Evolutionary conservation across 2,888 invertebrate genomes (phyloP), one percentile per base, ranked within the genome.

Genomic region (Agrilus mali): DNA sequence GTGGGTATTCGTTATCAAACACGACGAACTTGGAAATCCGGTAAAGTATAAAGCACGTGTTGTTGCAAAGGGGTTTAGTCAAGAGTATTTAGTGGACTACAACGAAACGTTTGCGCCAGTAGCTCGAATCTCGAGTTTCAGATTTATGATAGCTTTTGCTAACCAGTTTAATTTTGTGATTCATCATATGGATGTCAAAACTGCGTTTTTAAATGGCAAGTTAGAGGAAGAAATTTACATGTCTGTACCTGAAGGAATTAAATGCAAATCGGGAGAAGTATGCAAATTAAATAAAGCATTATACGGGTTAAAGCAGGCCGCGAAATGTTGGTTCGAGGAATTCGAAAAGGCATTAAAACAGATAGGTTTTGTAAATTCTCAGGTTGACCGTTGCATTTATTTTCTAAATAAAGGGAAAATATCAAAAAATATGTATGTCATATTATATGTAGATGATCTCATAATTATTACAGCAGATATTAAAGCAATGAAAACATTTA

Each of bases 151-250:
- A 41, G 44, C 50, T 16, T 33, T 53, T 12, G 38, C 51, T 16
- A 44, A 41, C 32, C 41, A 54, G 42, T 37, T 40, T 32, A 36
- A 53, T 42, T 41, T 54, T 20, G 41, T 49, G 46, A 38, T 50
- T 13, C 53, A 49, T 44, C 55, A 54, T 36, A 50, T 55, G 40
- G 53, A 55, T 46, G 51, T 54, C 5, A 51, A 47, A 38, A 51
- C 54, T 17, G 55, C 55, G 16, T 55, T 55, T 40, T 44, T 55
- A 12, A 53, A 57, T 55, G 53, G 55, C 16, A 38, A 44, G 32
- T 38, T 55, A 4, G 47, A 52, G 13, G 53, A 55, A 41, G 42
- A 51, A 15, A 47, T 55, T 41, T 54, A 49, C 47, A 55, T 55
- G 52, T 17, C 36, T 20, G 48, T 51, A 37, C 51, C 48, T 16